phyloP scores from a whole-genome alignment of 1,140 invertebrate genomes.

The Apocrypta bakeri region DNA sequence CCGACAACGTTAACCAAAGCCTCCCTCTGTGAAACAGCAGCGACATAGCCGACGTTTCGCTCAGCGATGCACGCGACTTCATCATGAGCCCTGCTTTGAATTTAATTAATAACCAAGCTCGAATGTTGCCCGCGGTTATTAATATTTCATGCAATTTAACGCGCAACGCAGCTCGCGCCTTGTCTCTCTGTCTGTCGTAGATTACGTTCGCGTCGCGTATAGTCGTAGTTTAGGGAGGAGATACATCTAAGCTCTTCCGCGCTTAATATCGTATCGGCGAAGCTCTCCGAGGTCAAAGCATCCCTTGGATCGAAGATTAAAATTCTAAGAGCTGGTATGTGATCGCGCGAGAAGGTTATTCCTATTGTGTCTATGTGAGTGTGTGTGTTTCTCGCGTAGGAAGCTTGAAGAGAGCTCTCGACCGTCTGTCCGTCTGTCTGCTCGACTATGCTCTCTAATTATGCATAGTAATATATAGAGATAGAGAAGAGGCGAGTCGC shows the following conservation, averaged over 20 bases:
- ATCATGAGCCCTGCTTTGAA: conserved; percentile 9
- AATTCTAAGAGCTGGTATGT: conserved; percentile 44
- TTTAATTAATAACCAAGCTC: conserved; percentile 42
- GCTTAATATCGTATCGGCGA: neutral
- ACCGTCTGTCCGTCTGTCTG: conserved; percentile 6
- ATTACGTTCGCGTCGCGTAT: neutral
- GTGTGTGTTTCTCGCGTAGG: neutral
- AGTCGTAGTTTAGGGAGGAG: neutral
- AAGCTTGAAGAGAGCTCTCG: neutral
- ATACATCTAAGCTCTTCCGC: neutral
- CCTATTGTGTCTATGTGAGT: neutral
- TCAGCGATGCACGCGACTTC: neutral
- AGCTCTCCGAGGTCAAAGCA: neutral
- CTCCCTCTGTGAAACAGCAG: neutral
- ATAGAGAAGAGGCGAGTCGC: neutral
- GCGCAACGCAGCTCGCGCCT: neutral
- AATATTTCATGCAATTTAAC: conserved; percentile 47
- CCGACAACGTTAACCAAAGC: neutral
- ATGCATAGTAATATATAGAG: conserved; percentile 15
- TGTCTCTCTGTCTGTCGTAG: neutral
- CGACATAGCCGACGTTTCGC: neutral
- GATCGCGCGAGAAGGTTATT: conserved; percentile 9
- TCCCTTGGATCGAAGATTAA: conserved; percentile 53
- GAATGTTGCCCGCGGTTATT: conserved; percentile 39
- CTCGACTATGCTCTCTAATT: conserved; percentile 8